Conservation (phyloP, 2,888 invertebrate species). For the Poecilobothrus nobilitatus region DNA sequence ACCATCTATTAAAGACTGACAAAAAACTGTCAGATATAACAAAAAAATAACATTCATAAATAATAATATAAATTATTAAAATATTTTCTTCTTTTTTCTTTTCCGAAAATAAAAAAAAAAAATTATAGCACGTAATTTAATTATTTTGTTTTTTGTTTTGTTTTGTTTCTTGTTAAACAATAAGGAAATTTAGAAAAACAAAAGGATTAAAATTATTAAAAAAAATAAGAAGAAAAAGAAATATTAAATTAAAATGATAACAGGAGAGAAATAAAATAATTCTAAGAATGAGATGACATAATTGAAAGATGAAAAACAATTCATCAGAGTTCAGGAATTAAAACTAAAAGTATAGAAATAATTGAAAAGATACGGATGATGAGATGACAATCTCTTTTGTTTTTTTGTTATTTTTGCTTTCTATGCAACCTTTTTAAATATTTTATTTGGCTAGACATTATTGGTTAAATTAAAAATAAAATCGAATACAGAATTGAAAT, state of each 20-base stretch:
- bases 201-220: constrained; percentile 1
- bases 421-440: too few relatives aligned
- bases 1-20: too few relatives aligned
- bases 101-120: too few relatives aligned
- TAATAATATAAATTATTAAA: too few relatives aligned
- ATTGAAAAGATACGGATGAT: too few relatives aligned
- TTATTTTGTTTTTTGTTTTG: background rate
- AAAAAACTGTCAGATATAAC: too few relatives aligned
- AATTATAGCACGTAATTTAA: background rate
- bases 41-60: too few relatives aligned
- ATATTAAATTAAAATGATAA: background rate
- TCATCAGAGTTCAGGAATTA: background rate
- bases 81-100: too few relatives aligned
- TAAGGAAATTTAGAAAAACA: background rate
- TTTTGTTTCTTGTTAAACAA: background rate
- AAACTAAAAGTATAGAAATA: background rate
- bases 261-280: background rate
- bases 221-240: background rate
- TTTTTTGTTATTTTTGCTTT: too few relatives aligned
- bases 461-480: background rate
- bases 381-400: too few relatives aligned
- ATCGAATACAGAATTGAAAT: too few relatives aligned
- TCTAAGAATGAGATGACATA: background rate
- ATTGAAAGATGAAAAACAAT: background rate
- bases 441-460: background rate